Conservation (phyloP, 2,113 vertebrate species). For the Capreolus pygargus region DNA sequence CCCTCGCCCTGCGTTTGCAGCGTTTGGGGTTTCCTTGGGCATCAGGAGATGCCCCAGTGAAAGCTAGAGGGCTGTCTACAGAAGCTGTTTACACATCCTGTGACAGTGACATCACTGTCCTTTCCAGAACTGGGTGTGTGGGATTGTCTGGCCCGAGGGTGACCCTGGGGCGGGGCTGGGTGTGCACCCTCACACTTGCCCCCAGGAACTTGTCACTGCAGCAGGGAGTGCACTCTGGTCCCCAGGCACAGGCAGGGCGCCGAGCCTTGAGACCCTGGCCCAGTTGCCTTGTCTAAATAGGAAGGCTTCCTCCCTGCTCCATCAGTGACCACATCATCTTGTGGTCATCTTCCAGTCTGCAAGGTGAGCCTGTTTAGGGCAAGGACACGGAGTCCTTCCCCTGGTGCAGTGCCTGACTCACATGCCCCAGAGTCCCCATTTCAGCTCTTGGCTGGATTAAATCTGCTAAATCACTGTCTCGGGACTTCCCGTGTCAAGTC, state of each 20-base stretch:
- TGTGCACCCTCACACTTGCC: fast-evolving
- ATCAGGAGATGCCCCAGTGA: neutral
- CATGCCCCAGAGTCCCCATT: fast-evolving
- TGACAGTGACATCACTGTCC: fast-evolving
- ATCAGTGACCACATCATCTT: fast-evolving
- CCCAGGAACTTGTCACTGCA: fast-evolving
- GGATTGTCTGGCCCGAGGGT: fast-evolving
- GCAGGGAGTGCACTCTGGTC: fast-evolving
- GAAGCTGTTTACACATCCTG: fast-evolving
- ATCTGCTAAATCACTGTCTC: neutral
- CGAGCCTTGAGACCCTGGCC: fast-evolving
- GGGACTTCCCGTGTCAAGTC: neutral
- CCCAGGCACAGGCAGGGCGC: fast-evolving
- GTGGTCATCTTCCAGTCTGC: fast-evolving
- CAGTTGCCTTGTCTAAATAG: fast-evolving
- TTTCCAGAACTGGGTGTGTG: fast-evolving
- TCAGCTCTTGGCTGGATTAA: neutral
- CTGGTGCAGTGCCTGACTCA: neutral
- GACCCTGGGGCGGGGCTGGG: neutral
- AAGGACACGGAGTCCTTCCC: neutral
- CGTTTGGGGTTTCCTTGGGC: too few species aligned
- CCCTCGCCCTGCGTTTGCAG: fast-evolving
- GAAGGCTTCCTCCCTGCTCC: neutral
- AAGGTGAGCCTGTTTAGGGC: neutral
- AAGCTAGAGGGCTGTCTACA: fast-evolving